A percentile compares a stretch with the other conserved stretches of the same genome.
These are phyloP conservation scores for Dendrolimus pini DNA, from an alignment of 2,888 invertebrate genomes.

Conservation along the genomic window DNA sequence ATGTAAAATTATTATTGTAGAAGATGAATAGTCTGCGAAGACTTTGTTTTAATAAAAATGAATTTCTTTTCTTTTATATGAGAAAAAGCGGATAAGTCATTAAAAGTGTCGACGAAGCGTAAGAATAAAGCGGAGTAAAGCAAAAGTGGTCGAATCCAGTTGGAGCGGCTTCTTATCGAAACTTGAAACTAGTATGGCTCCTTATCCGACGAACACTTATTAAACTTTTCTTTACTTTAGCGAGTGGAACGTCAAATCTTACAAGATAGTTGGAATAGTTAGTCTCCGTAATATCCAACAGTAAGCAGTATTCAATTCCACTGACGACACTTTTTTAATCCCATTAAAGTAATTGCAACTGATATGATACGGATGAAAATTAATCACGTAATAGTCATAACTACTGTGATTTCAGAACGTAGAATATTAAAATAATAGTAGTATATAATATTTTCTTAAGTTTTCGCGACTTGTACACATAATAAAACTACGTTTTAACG, in stretches of 20 bases:
- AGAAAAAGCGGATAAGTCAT: conserved; percentile 65
- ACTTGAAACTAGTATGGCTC: conserved; percentile 59
- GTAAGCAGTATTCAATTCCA: conserved; percentile 2
- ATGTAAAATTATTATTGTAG: not conserved
- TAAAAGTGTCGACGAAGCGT: conserved; percentile 66
- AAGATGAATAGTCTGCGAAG: not conserved
- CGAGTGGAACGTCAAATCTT: conserved; percentile 46
- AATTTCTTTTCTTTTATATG: conserved; percentile 38
- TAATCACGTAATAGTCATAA: too few species aligned
- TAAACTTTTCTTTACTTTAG: conserved; percentile 57
- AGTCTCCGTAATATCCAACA: conserved; percentile 23
- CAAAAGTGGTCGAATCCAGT: conserved; percentile 56
- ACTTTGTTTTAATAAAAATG: conserved; percentile 7
- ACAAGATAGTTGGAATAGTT: conserved; percentile 25
- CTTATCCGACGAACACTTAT: conserved; percentile 48
- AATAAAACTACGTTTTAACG: too few species aligned
- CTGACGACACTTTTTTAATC: too few species aligned
- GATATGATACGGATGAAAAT: too few species aligned
- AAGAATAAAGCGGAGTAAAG: conserved; percentile 48
- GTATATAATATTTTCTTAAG: too few species aligned
- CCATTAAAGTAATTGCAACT: too few species aligned
- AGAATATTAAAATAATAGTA: too few species aligned
- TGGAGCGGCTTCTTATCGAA: conserved; percentile 50
- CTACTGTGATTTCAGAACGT: too few species aligned
- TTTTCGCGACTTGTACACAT: too few species aligned